Conservation (phyloP, 2,113 vertebrate species). For the Antigone vipio region DNA sequence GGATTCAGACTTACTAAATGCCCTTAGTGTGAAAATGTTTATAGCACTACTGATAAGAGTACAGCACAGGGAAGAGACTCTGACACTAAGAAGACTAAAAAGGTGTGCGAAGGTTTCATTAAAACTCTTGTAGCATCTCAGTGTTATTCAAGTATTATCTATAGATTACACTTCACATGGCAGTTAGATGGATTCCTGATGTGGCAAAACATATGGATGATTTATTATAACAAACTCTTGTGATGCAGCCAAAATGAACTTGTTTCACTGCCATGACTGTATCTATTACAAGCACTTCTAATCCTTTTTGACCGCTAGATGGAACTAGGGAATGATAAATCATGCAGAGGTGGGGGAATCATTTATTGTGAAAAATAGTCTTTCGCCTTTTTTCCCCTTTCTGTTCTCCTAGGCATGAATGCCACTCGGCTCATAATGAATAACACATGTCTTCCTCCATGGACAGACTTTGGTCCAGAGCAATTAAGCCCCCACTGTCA, state of each 20-base stretch:
- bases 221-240: neutral
- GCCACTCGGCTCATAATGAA: slow-evolving; percentile 12
- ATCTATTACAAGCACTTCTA: neutral
- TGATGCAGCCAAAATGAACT: neutral
- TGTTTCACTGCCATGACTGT: neutral
- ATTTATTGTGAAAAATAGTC: neutral
- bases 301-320: neutral
- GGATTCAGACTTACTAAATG: neutral
- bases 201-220: neutral
- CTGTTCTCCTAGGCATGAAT: neutral
- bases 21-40: neutral
- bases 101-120: neutral
- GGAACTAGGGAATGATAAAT: slow-evolving; percentile 36
- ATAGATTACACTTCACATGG: neutral
- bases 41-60: neutral
- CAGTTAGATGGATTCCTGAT: neutral
- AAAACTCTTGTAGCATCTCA: neutral
- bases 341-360: neutral
- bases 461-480: neutral
- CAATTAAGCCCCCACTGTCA: slow-evolving; percentile 41
- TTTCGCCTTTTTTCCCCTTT: neutral
- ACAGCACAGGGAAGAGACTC: neutral
- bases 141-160: neutral
- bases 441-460: neutral
- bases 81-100: neutral